Conservation (phyloP, 2,113 vertebrate genomes). For the Semnopithecus entellus region DNA sequence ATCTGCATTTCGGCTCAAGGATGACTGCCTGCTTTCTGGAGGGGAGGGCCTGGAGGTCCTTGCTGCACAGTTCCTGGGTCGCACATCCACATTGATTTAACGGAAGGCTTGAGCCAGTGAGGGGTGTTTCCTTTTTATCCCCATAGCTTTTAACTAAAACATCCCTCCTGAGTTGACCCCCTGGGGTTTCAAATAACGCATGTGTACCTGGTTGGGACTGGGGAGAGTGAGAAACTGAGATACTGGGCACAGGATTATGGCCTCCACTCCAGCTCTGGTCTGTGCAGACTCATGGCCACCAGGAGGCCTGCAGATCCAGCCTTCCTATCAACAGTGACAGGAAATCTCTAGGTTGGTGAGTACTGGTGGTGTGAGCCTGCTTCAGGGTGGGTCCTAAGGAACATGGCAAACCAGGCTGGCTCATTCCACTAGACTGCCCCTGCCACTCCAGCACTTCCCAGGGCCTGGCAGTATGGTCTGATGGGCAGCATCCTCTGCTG, state of each 20-base stretch:
- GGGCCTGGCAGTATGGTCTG: not conserved
- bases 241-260: not conserved
- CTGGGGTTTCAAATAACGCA: not conserved
- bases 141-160: not conserved
- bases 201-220: not conserved
- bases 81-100: not conserved
- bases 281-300: not conserved
- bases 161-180: not conserved
- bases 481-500: not conserved
- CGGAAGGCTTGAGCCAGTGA: not conserved
- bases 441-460: not conserved
- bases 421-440: not conserved
- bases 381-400: not conserved
- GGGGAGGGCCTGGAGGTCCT: not conserved
- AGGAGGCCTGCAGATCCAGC: not conserved
- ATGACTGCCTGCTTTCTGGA: not conserved
- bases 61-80: not conserved
- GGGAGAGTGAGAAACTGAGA: not conserved
- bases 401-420: not conserved
- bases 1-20: not conserved
- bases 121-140: not conserved
- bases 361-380: not conserved
- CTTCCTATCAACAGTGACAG: not conserved
- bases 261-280: not conserved
- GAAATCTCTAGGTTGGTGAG: not conserved